A percentile compares a stretch with the other conserved stretches of the same genome.
These are phyloP conservation scores for Cisticola juncidis DNA, from an alignment of 2,113 vertebrate species.

Conservation along the genomic window DNA sequence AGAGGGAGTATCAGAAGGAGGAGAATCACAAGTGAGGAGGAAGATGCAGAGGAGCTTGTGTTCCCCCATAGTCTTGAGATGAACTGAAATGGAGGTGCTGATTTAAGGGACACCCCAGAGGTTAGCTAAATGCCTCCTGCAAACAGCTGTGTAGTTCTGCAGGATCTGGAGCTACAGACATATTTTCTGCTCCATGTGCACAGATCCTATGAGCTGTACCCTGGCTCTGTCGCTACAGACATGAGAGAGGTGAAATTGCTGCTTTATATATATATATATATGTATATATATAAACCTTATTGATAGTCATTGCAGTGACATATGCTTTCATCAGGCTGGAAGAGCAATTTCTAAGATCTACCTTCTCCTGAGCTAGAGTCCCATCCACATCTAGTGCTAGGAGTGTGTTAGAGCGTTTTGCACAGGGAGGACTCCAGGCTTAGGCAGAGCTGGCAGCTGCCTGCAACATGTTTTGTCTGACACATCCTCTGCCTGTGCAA, in stretches of 20 bases:
- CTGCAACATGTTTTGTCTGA: not conserved
- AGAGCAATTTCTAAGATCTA: not conserved
- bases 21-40: not conserved
- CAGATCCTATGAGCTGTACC: not conserved
- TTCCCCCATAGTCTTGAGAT: fast-evolving
- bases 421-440: not conserved
- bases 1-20: not conserved
- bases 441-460: not conserved
- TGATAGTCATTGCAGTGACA: not conserved
- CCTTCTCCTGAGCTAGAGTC: not conserved
- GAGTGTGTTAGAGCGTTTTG: not conserved
- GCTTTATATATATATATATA: not conserved
- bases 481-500: not conserved
- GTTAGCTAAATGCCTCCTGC: not conserved
- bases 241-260: not conserved
- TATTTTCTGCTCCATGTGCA: not conserved
- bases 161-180: fast-evolving
- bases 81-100: not conserved
- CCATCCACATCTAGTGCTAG: not conserved
- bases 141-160: not conserved
- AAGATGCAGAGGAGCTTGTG: not conserved
- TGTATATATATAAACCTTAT: not conserved
- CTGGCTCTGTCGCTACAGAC: not conserved
- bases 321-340: not conserved
- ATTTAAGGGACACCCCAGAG: not conserved